These are phyloP conservation scores for Myotis lucifugus DNA, from an alignment of 2,113 vertebrate genomes.

Conservation along the genomic window DNA sequence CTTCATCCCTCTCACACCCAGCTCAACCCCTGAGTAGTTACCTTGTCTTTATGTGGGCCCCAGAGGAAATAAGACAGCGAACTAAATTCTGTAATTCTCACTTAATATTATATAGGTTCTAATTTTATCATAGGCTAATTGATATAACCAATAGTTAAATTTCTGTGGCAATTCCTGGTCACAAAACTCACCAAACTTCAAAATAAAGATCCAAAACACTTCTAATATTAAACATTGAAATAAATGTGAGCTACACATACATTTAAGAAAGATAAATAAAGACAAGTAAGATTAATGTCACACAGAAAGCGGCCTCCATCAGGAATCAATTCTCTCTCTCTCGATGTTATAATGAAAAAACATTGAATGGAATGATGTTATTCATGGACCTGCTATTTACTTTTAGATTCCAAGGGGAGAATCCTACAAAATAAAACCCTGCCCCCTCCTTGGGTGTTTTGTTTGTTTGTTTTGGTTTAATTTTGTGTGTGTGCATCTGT, in stretches of 20 bases:
- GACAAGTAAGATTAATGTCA: background rate
- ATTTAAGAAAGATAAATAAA: background rate
- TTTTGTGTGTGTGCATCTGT: background rate
- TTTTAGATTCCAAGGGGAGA: background rate
- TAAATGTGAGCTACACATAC: background rate
- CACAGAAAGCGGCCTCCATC: background rate
- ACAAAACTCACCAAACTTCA: background rate
- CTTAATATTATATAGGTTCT: background rate
- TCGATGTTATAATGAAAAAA: background rate
- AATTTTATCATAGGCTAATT: background rate
- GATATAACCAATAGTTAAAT: background rate
- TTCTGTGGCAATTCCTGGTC: background rate
- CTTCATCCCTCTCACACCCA: background rate
- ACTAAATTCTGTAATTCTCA: background rate
- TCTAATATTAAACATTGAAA: background rate
- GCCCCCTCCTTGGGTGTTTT: background rate
- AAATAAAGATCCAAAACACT: background rate
- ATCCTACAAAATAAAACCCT: background rate
- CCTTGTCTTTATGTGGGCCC: background rate
- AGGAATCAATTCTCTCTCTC: background rate
- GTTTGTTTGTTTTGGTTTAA: background rate
- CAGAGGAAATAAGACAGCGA: background rate
- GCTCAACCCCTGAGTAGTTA: background rate
- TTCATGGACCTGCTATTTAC: background rate
- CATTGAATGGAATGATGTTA: background rate